A percentile compares a stretch with the other conserved stretches of the same genome.
These are phyloP conservation scores for Coenonympha arcania DNA, from an alignment of 2,888 invertebrate genomes.

Conservation along the genomic window DNA sequence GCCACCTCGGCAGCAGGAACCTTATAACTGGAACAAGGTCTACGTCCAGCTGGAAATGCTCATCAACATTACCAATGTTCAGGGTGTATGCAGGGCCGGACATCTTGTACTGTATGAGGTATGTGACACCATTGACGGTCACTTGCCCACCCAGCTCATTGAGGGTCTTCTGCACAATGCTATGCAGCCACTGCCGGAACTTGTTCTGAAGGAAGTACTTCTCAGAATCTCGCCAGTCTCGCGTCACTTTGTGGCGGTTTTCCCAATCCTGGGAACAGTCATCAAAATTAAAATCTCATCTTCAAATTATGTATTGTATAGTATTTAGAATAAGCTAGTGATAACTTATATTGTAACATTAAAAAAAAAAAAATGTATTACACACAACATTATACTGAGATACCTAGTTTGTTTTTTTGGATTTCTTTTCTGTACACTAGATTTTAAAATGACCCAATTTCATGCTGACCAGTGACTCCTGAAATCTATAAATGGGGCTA, in stretches of 20 bases:
- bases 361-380: too few relatives aligned
- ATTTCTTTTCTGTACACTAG: too few relatives aligned
- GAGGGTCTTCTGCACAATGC: slow-evolving; percentile 58
- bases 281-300: not conserved
- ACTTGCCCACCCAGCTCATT: slow-evolving; percentile 48
- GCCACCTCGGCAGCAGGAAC: slow-evolving; percentile 59
- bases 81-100: slow-evolving; percentile 75
- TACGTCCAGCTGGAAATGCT: slow-evolving; percentile 54
- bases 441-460: too few relatives aligned
- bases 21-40: slow-evolving; percentile 73
- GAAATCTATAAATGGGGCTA: too few relatives aligned
- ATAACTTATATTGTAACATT: too few relatives aligned
- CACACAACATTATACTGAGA: too few relatives aligned
- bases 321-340: too few relatives aligned
- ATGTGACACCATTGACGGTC: slow-evolving; percentile 42
- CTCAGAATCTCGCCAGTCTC: slow-evolving; percentile 58
- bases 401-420: too few relatives aligned
- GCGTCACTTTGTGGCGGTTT: slow-evolving; percentile 50
- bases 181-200: slow-evolving; percentile 72
- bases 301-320: too few relatives aligned
- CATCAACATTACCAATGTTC: slow-evolving; percentile 43
- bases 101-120: slow-evolving; percentile 50
- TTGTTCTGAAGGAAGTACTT: slow-evolving; percentile 64
- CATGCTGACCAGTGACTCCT: too few relatives aligned
- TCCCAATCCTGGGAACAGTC: slow-evolving; percentile 40